Percentiles rank a stretch among this genome's conserved stretches.
These are phyloP conservation scores for Atrina japonica DNA, from an alignment of 2,888 invertebrate genomes.

Conservation along the genomic window DNA sequence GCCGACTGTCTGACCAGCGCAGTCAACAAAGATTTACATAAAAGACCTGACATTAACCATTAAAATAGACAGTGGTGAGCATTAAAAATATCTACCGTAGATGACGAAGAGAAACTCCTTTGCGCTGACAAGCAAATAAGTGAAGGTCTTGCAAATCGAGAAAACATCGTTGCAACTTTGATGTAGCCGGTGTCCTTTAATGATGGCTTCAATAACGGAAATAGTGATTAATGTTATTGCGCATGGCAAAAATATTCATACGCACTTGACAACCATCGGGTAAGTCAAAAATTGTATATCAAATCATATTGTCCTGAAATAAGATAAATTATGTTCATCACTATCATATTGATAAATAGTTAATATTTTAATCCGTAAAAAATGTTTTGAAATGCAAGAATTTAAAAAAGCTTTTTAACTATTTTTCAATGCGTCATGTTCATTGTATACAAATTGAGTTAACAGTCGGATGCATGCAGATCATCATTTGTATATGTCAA, in stretches of 20 bases:
- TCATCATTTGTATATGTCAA: neutral
- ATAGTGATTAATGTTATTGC: conserved; percentile 28
- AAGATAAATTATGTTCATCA: too few relatives aligned
- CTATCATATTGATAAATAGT: too few relatives aligned
- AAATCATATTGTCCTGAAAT: too few relatives aligned
- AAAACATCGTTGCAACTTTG: conserved; percentile 21
- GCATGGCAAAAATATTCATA: conserved; percentile 49
- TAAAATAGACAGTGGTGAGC: conserved; percentile 1
- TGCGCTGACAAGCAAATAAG: conserved; percentile 10
- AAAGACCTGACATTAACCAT: too few relatives aligned
- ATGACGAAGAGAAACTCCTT: conserved; percentile 24
- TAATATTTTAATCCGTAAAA: neutral
- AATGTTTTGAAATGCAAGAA: neutral
- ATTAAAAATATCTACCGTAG: conserved; percentile 42
- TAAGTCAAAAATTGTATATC: too few relatives aligned
- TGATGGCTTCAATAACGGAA: conserved; percentile 41
- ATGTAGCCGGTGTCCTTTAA: conserved; percentile 33
- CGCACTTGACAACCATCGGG: conserved; percentile 65
- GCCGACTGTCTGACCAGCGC: too few relatives aligned
- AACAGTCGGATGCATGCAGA: conserved; percentile 27
- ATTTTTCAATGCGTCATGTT: conserved; percentile 13
- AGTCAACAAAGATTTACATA: too few relatives aligned
- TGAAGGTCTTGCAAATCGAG: conserved; percentile 31
- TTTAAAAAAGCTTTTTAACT: neutral
- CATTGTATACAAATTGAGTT: conserved; percentile 48